Evolutionary conservation across 1,140 invertebrate genomes (phyloP).

Genomic region (Teleogryllus occipitalis): DNA sequence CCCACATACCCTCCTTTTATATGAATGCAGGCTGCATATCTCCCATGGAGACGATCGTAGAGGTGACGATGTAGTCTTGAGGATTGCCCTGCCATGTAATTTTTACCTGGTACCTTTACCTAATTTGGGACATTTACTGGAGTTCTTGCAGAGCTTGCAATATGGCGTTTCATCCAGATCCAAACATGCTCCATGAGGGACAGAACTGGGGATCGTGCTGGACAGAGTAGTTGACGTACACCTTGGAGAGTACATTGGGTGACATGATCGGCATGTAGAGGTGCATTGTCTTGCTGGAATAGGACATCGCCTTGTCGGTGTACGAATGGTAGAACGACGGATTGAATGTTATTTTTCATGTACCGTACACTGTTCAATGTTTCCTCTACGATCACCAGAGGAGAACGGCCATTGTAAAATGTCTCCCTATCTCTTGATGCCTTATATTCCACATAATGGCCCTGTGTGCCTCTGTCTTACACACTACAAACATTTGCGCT

Average conservation of each 20-base stretch:
- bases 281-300: neutral
- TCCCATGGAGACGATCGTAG: conserved; percentile 2
- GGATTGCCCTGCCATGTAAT: neutral
- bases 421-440: neutral
- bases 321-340: neutral
- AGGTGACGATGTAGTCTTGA: neutral
- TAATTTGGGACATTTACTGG: neutral
- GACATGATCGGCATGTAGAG: neutral
- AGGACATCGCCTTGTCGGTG: neutral
- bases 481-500: neutral
- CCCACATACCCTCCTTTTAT: too few species aligned
- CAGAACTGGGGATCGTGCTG: conserved; percentile 14
- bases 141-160: neutral
- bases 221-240: conserved; percentile 7
- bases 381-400: conserved; percentile 3
- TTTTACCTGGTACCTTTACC: neutral
- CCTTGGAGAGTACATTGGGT: conserved; percentile 7
- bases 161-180: conserved; percentile 6
- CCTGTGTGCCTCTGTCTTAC: neutral
- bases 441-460: neutral
- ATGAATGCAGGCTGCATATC: neutral
- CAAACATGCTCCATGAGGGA: too few species aligned
- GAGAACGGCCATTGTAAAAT: neutral
- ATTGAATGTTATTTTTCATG: neutral
- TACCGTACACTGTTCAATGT: neutral